phyloP scores from a whole-genome alignment of 23 tunicate species.

The Halocynthia aurantium region DNA sequence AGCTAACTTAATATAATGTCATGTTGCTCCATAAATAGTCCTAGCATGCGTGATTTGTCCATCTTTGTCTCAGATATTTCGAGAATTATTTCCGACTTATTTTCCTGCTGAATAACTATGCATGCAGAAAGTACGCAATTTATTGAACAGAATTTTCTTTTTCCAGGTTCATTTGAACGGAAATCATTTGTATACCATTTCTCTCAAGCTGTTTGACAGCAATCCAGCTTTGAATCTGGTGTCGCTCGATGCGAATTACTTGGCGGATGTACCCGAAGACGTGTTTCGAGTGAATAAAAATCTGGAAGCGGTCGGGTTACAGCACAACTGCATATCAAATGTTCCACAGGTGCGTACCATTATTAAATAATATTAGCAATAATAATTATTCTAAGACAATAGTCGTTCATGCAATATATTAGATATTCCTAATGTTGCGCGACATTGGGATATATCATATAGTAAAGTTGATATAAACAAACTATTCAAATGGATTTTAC shows the following conservation, averaged over 20 bases:
- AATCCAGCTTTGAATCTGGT: constrained; percentile 10
- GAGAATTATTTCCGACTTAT: no score
- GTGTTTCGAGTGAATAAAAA: constrained; percentile 1
- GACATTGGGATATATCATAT: neutral
- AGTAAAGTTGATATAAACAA: no score
- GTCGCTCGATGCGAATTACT: constrained; percentile 12
- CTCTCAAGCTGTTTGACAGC: constrained; percentile 1
- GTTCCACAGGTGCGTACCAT: constrained; percentile 4
- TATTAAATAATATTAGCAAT: neutral
- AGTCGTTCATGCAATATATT: no score
- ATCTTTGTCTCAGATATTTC: no score
- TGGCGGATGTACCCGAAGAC: constrained; percentile 14
- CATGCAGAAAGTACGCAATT: no score
- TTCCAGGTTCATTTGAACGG: constrained; percentile 24
- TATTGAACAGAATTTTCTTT: neutral
- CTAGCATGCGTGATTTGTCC: no score
- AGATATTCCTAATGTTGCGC: neutral
- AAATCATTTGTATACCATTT: neutral
- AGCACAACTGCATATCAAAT: constrained; percentile 17
- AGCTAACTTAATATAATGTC: neutral
- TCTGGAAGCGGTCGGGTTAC: constrained; percentile 19
- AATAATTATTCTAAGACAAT: no score
- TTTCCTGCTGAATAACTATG: no score
- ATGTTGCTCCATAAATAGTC: no score
- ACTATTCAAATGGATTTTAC: no score